A percentile compares a stretch with the other conserved stretches of the same genome.
Conservation (phyloP, 1,140 invertebrate species). For the Orius insidiosus region DNA sequence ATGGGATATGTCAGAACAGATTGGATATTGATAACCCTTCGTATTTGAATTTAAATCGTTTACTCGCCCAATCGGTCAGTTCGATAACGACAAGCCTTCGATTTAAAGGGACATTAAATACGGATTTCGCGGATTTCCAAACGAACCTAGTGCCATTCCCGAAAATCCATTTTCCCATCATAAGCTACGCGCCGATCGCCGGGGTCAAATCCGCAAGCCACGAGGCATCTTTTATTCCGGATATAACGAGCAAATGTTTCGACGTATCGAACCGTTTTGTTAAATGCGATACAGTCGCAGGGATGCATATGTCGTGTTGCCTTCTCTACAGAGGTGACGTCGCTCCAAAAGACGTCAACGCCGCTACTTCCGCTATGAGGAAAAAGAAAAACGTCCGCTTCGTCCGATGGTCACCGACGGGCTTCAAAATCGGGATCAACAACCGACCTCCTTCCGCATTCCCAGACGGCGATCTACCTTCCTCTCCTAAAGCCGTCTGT, state of each 20-base stretch:
- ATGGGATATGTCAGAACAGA: conserved; percentile 39
- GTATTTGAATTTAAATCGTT: conserved; percentile 38
- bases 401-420: conserved; percentile 27
- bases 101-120: conserved; percentile 54
- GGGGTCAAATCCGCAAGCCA: conserved; percentile 40
- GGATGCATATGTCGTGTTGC: conserved; percentile 41
- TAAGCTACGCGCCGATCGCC: conserved; percentile 43
- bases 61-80: conserved; percentile 38
- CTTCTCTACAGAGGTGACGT: conserved; percentile 39
- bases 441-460: conserved; percentile 13
- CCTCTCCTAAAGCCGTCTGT: conserved; percentile 35
- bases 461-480: conserved; percentile 20
- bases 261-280: conserved; percentile 36
- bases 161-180: conserved; percentile 31
- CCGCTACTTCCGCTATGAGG: conserved; percentile 34
- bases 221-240: too few relatives aligned
- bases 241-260: conserved; percentile 32
- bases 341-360: conserved; percentile 37
- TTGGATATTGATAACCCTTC: conserved; percentile 36
- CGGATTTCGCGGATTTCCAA: conserved; percentile 49
- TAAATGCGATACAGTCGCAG: conserved; percentile 30
- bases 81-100: conserved; percentile 39
- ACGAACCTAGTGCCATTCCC: conserved; percentile 38
- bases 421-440: conserved; percentile 21
- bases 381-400: conserved; percentile 28